These are phyloP conservation scores for Perizoma affinitatum DNA, from an alignment of 2,888 invertebrate genomes.

Conservation along the genomic window DNA sequence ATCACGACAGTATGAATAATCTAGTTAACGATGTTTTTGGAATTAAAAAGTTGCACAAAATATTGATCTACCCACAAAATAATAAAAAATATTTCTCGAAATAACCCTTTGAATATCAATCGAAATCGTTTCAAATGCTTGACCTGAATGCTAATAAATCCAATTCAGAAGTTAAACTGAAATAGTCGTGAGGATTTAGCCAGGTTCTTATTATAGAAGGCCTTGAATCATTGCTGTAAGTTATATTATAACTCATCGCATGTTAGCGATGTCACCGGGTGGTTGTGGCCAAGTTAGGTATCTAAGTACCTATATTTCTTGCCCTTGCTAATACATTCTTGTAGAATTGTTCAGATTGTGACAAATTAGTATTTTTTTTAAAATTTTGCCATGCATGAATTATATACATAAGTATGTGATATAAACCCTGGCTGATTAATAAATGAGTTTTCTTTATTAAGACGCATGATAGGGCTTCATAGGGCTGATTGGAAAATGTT, in stretches of 20 bases:
- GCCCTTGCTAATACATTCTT: constrained; percentile 23
- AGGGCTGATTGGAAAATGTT: no score
- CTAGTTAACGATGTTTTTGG: no score
- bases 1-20: no score
- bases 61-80: no score
- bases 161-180: constrained; percentile 34
- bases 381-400: neutral
- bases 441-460: no score
- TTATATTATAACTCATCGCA: constrained; percentile 58
- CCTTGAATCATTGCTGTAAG: constrained; percentile 59
- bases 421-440: no score
- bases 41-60: no score
- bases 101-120: no score
- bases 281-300: constrained; percentile 16
- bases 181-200: constrained; percentile 53
- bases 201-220: constrained; percentile 57
- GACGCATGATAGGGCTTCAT: no score
- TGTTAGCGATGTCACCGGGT: constrained; percentile 63
- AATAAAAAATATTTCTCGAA: no score
- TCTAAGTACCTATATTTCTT: constrained; percentile 18
- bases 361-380: neutral
- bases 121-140: no score
- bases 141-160: constrained; percentile 15
- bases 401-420: no score
- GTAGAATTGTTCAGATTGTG: constrained; percentile 14